A percentile compares a stretch with the other conserved stretches of the same genome.
Evolutionary conservation across 1,140 invertebrate genomes (phyloP).

Genomic region (Dryas iulia): DNA sequence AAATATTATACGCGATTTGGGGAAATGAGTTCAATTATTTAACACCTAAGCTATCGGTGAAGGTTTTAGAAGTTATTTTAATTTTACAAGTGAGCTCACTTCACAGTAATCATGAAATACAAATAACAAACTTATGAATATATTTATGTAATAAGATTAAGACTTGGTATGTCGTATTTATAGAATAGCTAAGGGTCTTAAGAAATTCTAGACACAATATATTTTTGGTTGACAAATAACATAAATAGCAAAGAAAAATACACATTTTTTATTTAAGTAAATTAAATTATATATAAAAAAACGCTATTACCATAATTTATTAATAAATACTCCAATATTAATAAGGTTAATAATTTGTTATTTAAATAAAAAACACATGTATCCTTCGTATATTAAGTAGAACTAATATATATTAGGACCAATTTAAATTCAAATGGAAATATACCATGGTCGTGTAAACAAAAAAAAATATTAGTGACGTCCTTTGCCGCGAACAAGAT

Average conservation of each 20-base stretch:
- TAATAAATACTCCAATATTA: background rate
- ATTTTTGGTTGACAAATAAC: background rate
- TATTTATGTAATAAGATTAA: conserved; percentile 15
- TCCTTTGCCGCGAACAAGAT: too few relatives aligned
- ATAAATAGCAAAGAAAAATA: too few relatives aligned
- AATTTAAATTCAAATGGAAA: background rate
- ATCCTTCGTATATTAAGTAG: background rate
- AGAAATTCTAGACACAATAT: background rate
- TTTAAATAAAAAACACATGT: background rate
- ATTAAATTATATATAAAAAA: too few relatives aligned
- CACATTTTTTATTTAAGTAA: too few relatives aligned
- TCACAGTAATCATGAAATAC: background rate
- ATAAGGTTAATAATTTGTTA: background rate
- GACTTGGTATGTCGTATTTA: background rate
- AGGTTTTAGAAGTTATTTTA: too few relatives aligned
- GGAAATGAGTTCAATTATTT: background rate
- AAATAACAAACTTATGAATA: background rate
- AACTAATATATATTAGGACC: background rate
- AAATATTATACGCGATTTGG: background rate
- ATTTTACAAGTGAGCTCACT: too few relatives aligned
- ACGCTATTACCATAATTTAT: background rate
- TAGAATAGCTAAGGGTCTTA: background rate
- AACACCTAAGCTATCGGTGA: background rate
- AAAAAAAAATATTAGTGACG: background rate
- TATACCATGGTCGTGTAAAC: background rate